Conservation (phyloP, 2,888 invertebrate genomes). For the Cataglyphis rosenhaueri region DNA sequence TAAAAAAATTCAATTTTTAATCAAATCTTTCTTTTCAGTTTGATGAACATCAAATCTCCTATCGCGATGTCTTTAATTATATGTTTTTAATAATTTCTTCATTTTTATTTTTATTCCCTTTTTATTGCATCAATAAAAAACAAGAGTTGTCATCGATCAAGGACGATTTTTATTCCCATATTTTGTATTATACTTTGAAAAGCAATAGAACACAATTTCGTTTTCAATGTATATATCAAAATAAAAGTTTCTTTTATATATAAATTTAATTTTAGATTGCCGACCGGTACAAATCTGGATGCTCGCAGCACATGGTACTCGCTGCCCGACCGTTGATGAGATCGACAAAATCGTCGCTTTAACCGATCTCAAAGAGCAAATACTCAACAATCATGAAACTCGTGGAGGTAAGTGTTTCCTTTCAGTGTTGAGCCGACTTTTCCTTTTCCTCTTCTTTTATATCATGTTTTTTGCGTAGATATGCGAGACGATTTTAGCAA, state of each 20-base stretch:
- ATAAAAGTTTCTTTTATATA: not conserved
- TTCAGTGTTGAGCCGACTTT: slow-evolving; percentile 76
- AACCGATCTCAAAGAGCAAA: slow-evolving; percentile 87
- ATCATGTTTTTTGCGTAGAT: not conserved
- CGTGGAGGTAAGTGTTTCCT: slow-evolving; percentile 83
- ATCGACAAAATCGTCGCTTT: slow-evolving; percentile 87
- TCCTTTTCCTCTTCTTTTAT: not conserved
- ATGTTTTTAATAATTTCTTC: not conserved
- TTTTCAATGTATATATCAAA: not conserved
- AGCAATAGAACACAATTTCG: not conserved
- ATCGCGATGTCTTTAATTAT: not conserved
- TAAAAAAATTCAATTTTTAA: not conserved
- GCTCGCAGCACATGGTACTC: slow-evolving; percentile 90
- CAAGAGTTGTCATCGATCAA: not conserved
- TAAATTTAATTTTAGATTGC: slow-evolving; percentile 87
- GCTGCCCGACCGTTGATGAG: slow-evolving; percentile 88
- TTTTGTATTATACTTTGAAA: not conserved
- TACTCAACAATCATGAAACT: slow-evolving; percentile 89
- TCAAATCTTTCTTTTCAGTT: not conserved
- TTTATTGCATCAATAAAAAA: not conserved
- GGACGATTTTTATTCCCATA: not conserved
- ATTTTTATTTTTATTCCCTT: not conserved
- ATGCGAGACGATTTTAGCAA: not conserved
- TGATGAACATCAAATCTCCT: not conserved
- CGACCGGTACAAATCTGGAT: slow-evolving; percentile 91